These are phyloP conservation scores for Silurus aristotelis DNA, from an alignment of 2,797 vertebrate genomes.

Conservation along the genomic window DNA sequence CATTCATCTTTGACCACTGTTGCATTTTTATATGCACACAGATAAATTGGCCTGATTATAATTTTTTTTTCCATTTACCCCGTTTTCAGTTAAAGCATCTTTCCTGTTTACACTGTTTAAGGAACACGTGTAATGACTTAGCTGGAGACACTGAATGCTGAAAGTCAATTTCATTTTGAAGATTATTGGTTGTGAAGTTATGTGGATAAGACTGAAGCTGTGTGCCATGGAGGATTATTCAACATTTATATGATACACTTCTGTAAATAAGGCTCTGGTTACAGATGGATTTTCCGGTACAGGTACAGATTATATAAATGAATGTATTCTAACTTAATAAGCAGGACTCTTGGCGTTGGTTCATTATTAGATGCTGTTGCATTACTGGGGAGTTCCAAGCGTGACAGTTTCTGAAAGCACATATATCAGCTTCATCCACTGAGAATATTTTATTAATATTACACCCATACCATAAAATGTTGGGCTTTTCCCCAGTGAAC, in stretches of 20 bases:
- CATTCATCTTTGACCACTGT: background rate
- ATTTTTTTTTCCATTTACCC: background rate
- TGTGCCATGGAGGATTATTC: background rate
- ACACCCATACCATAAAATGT: background rate
- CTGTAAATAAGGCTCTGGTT: conserved; percentile 14
- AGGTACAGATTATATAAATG: background rate
- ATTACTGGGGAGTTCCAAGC: background rate
- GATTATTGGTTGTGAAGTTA: background rate
- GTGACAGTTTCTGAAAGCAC: background rate
- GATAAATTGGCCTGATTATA: background rate
- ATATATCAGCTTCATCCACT: background rate
- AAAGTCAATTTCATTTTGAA: background rate
- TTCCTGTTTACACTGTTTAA: background rate
- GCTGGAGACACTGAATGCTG: background rate
- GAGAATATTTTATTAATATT: conserved; percentile 11
- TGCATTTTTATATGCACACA: background rate
- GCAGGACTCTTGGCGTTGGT: background rate
- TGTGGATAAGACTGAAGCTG: background rate
- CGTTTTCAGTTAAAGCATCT: background rate
- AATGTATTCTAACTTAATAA: conserved; percentile 14
- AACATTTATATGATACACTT: background rate
- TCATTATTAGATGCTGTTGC: conserved; percentile 25
- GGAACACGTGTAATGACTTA: background rate
- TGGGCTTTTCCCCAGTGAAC: background rate
- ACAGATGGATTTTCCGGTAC: conserved; percentile 5